A percentile compares a stretch with the other conserved stretches of the same genome.
Conservation (phyloP, 2,888 invertebrate genomes). For the Dichetophora obliterata region DNA sequence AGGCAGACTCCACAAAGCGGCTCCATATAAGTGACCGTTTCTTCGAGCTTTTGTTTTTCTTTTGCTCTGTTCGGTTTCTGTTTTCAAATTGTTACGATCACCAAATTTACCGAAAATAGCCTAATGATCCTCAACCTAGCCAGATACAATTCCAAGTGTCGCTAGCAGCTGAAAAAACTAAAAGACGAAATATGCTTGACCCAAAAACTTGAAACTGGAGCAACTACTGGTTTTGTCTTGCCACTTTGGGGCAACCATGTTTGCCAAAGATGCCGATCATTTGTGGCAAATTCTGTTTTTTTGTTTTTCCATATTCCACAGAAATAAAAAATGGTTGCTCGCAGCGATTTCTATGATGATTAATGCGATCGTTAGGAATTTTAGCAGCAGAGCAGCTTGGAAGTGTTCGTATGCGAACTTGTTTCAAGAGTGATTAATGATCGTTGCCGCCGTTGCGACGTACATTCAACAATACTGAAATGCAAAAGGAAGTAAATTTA, state of each 20-base stretch:
- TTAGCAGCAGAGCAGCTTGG: neutral
- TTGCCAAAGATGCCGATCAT: conserved; percentile 16
- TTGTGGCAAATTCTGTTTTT: neutral
- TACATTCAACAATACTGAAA: neutral
- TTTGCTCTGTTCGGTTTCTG: neutral
- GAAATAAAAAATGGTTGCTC: neutral
- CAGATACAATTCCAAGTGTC: neutral
- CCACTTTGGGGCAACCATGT: neutral
- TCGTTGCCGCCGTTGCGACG: neutral
- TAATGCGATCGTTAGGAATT: conserved; percentile 14
- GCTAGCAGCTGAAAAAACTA: neutral
- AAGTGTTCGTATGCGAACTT: neutral
- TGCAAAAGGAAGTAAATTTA: neutral
- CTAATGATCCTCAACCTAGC: conserved; percentile 9
- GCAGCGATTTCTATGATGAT: conserved; percentile 15
- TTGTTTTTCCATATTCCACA: neutral
- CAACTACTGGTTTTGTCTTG: conserved; percentile 35
- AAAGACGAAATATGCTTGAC: conserved; percentile 13
- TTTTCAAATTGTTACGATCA: neutral
- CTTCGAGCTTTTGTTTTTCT: neutral
- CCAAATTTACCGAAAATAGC: conserved; percentile 13
- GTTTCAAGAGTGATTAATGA: conserved; percentile 20
- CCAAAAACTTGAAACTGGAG: conserved; percentile 33
- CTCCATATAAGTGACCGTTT: conserved; percentile 21
- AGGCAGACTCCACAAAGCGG: conserved; percentile 17